Percentiles rank a stretch among this genome's conserved stretches.
phyloP scores from a whole-genome alignment of 2,797 vertebrate genomes.

The Coregonus ussuriensis region DNA sequence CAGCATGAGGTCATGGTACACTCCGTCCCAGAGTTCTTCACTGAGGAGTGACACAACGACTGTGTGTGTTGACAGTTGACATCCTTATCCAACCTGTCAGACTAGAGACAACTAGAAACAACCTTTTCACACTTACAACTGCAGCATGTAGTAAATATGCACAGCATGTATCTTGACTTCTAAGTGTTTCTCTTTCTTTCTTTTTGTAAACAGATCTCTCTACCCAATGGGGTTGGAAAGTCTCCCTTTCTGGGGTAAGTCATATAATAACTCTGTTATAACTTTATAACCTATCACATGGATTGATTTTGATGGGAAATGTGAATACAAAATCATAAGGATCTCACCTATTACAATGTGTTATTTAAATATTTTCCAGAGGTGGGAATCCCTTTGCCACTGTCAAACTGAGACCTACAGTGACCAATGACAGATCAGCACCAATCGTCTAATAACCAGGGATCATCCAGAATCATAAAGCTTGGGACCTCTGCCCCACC shows the following conservation, averaged over 20 bases:
- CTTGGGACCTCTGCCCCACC: slow-evolving; percentile 24
- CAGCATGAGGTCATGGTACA: slow-evolving; percentile 36
- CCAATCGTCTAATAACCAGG: slow-evolving; percentile 74
- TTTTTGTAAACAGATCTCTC: slow-evolving; percentile 77
- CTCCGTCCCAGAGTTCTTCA: slow-evolving; percentile 17
- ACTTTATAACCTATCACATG: not conserved
- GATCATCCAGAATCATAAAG: slow-evolving; percentile 17
- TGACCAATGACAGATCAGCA: slow-evolving; percentile 95
- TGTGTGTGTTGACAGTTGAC: slow-evolving; percentile 20
- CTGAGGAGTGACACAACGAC: slow-evolving; percentile 16
- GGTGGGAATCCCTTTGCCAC: slow-evolving; percentile 94
- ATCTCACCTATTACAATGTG: not conserved
- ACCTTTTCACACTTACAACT: slow-evolving; percentile 33
- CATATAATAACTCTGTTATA: not conserved
- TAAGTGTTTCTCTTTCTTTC: slow-evolving; percentile 44
- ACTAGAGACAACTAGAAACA: slow-evolving; percentile 22
- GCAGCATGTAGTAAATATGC: slow-evolving; percentile 14
- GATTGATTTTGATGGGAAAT: not conserved
- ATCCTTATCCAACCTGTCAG: slow-evolving; percentile 67
- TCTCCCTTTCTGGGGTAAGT: slow-evolving; percentile 91
- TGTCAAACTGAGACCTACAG: slow-evolving; percentile 90
- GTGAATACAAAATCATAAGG: not conserved
- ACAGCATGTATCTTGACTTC: slow-evolving; percentile 25
- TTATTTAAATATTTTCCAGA: slow-evolving; percentile 63
- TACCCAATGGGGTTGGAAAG: slow-evolving; percentile 84